Evolutionary conservation across 92 coral and sea anemone species (phyloP).

Genomic region (Chrysogorgia sp.): DNA sequence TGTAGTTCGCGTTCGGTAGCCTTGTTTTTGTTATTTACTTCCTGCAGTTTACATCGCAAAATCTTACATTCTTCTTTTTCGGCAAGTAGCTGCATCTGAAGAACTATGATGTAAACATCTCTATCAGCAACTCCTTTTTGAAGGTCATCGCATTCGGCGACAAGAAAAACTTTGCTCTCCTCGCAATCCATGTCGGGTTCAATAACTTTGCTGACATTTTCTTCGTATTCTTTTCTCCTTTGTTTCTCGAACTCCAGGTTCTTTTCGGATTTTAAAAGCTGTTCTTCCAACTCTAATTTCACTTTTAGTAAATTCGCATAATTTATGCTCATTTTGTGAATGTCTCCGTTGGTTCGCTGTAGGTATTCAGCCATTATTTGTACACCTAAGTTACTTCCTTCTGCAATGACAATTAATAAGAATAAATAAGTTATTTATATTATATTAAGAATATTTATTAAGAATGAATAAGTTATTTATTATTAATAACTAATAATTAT

Average conservation of each 20-base stretch:
- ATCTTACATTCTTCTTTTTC: conserved; percentile 79
- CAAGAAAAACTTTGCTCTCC: conserved; percentile 66
- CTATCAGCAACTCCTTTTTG: conserved; percentile 80
- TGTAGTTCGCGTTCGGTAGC: conserved; percentile 11
- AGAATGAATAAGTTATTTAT: no score
- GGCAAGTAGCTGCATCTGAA: conserved; percentile 88
- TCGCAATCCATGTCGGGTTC: conserved; percentile 70
- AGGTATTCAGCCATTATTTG: conserved; percentile 80
- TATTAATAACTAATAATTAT: no score
- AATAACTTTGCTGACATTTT: conserved; percentile 58
- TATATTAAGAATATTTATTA: no score
- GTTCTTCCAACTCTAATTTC: conserved; percentile 64
- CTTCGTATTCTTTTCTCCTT: conserved; percentile 68
- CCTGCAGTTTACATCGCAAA: conserved; percentile 62
- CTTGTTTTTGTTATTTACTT: neutral
- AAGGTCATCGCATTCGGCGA: conserved; percentile 62
- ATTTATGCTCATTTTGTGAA: conserved; percentile 75
- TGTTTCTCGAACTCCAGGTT: conserved; percentile 63
- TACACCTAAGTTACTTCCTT: conserved; percentile 60
- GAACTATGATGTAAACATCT: conserved; percentile 84
- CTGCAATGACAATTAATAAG: no score
- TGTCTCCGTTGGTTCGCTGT: conserved; percentile 72
- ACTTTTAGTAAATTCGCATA: conserved; percentile 71
- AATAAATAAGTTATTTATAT: no score
- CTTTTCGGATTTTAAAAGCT: conserved; percentile 57